Evolutionary conservation across 2,888 invertebrate species (phyloP).

Genomic region (Odontocerum albicorne): DNA sequence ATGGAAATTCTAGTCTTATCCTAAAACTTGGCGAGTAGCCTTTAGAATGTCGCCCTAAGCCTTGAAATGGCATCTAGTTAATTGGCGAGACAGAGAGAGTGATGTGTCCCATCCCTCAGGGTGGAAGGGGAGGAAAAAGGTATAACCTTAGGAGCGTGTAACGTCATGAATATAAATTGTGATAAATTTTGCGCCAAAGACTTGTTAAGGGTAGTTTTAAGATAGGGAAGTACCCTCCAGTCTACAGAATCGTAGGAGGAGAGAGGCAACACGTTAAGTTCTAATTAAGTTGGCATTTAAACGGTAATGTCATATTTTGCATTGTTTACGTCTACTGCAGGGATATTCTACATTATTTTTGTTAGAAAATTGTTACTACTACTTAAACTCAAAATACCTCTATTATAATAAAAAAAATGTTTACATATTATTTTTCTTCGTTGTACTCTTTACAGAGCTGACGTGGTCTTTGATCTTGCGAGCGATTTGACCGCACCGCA

Average conservation of each 20-base stretch:
- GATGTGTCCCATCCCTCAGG: conserved; percentile 17
- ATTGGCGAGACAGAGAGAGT: conserved; percentile 33
- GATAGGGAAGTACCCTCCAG: conserved; percentile 18
- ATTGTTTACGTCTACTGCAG: too few relatives aligned
- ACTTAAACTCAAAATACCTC: too few relatives aligned
- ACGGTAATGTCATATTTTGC: too few relatives aligned
- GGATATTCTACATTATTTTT: too few relatives aligned
- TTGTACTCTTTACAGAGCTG: too few relatives aligned
- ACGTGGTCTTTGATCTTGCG: too few relatives aligned
- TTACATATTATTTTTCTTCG: too few relatives aligned
- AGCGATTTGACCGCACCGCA: too few relatives aligned
- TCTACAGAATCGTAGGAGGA: conserved; percentile 18
- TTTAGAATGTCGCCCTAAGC: conserved; percentile 28
- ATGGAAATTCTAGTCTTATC: too few relatives aligned
- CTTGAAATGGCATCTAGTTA: conserved; percentile 30
- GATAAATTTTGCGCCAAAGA: conserved; percentile 57
- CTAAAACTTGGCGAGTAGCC: too few relatives aligned
- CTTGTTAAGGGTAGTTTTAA: conserved; percentile 28
- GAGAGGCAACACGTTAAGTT: conserved; percentile 18
- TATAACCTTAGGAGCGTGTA: conserved; percentile 46
- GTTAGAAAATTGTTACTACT: too few relatives aligned
- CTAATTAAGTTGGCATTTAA: conserved; percentile 17
- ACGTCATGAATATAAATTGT: conserved; percentile 64
- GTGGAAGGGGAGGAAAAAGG: conserved; percentile 21
- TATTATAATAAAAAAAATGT: too few relatives aligned